Evolutionary conservation across 1,140 invertebrate species (phyloP).

Genomic region (Myzus persicae): DNA sequence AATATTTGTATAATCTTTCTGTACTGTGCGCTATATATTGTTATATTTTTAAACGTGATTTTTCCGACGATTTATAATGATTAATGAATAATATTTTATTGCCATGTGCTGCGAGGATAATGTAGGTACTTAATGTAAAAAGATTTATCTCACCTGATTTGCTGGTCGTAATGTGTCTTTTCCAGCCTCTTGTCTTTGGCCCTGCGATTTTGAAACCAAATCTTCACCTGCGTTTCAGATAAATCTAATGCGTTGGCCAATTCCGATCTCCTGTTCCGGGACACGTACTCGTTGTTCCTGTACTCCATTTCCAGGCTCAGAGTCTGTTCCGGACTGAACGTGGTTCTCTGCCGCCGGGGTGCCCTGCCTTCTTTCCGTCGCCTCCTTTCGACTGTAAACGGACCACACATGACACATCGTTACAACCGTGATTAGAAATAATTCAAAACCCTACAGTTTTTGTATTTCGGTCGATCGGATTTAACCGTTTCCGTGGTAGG

Average conservation of each 20-base stretch:
- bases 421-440: too few relatives aligned
- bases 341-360: slow-evolving; percentile 88
- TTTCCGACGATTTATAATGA: too few relatives aligned
- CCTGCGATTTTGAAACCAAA: slow-evolving; percentile 95
- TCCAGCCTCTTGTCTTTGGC: slow-evolving; percentile 96
- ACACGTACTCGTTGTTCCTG: slow-evolving; percentile 89
- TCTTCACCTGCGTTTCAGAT: slow-evolving; percentile 94
- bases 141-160: slow-evolving; percentile 76
- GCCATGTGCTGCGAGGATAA: too few relatives aligned
- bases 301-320: slow-evolving; percentile 89
- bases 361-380: slow-evolving; percentile 84
- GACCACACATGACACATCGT: too few relatives aligned
- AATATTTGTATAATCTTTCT: neutral
- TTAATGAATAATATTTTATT: too few relatives aligned
- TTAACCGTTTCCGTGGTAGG: neutral
- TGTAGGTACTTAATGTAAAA: neutral
- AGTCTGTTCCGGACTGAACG: slow-evolving; percentile 93
- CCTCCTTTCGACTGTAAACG: slow-evolving; percentile 77
- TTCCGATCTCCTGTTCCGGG: slow-evolving; percentile 83
- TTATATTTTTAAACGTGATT: neutral
- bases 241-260: slow-evolving; percentile 82
- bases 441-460: too few relatives aligned
- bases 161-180: slow-evolving; percentile 93
- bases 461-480: neutral
- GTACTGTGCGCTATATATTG: neutral